These are phyloP conservation scores for Anorthoa munda DNA, from an alignment of 2,888 invertebrate species.

Conservation along the genomic window DNA sequence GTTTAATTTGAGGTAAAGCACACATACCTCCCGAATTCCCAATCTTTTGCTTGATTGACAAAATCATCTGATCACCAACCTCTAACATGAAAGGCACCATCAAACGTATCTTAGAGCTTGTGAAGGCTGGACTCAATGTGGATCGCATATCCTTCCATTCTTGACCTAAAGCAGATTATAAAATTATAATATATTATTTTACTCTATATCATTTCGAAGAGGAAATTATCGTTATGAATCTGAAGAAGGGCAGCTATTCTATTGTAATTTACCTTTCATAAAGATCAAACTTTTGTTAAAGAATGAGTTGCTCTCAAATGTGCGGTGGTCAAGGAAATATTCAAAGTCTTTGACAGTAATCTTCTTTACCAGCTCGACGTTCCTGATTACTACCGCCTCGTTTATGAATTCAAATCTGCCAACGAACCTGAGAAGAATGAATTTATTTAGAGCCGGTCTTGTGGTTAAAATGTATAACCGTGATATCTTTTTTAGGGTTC, in stretches of 20 bases:
- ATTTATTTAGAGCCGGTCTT: too few species aligned
- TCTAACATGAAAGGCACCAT: constrained; percentile 81
- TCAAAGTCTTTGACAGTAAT: constrained; percentile 90
- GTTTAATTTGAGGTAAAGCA: too few species aligned
- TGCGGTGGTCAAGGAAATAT: constrained; percentile 86
- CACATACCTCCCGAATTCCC: too few species aligned
- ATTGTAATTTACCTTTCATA: constrained; percentile 79
- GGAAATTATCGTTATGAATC: neutral
- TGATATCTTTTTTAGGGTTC: too few species aligned
- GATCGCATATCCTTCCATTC: constrained; percentile 82
- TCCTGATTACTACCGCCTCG: constrained; percentile 81
- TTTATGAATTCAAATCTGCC: constrained; percentile 84
- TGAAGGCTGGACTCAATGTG: constrained; percentile 86
- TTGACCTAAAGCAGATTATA: constrained; percentile 59
- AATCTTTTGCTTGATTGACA: too few species aligned
- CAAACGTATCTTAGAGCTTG: constrained; percentile 85
- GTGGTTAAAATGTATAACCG: too few species aligned
- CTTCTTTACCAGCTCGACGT: constrained; percentile 87
- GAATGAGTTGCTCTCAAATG: constrained; percentile 77
- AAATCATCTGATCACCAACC: too few species aligned
- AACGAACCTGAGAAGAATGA: constrained; percentile 68
- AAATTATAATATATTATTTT: neutral
- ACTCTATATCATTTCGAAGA: neutral
- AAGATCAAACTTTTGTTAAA: constrained; percentile 87
- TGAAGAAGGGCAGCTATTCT: too few species aligned